Conservation (phyloP, 2,797 vertebrate species). For the Lophius americanus region DNA sequence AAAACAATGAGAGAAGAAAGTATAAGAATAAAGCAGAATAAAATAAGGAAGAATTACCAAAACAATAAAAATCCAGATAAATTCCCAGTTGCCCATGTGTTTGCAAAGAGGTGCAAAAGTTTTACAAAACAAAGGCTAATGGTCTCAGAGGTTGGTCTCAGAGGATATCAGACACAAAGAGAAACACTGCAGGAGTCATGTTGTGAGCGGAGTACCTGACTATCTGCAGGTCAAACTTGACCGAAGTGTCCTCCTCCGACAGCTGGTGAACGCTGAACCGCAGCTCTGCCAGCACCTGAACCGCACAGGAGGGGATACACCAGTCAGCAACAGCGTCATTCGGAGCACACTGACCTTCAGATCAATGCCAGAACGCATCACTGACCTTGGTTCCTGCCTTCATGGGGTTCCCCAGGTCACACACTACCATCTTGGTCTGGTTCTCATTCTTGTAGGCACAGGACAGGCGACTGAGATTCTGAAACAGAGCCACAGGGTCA, state of each 20-base stretch:
- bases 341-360: not conserved
- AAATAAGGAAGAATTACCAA: too few relatives aligned
- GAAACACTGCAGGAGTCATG: not conserved
- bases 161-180: too few relatives aligned
- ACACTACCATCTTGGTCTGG: slow-evolving; percentile 93
- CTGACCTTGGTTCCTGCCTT: slow-evolving; percentile 89
- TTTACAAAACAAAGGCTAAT: too few relatives aligned
- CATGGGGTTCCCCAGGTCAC: slow-evolving; percentile 98
- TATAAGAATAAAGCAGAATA: too few relatives aligned
- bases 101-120: too few relatives aligned
- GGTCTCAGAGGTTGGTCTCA: too few relatives aligned
- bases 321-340: slow-evolving; percentile 8
- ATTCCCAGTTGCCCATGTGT: too few relatives aligned
- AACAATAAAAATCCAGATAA: too few relatives aligned
- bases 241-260: slow-evolving; percentile 92
- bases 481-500: slow-evolving; percentile 1
- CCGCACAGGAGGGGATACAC: slow-evolving; percentile 5
- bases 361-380: not conserved
- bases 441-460: slow-evolving; percentile 96
- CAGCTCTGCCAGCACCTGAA: slow-evolving; percentile 88
- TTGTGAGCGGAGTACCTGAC: slow-evolving; percentile 80
- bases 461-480: slow-evolving; percentile 86
- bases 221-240: slow-evolving; percentile 92
- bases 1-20: too few relatives aligned
- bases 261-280: slow-evolving; percentile 94